Evolutionary conservation across 2,888 invertebrate genomes (phyloP).

Genomic region (Lycaena phlaeas): DNA sequence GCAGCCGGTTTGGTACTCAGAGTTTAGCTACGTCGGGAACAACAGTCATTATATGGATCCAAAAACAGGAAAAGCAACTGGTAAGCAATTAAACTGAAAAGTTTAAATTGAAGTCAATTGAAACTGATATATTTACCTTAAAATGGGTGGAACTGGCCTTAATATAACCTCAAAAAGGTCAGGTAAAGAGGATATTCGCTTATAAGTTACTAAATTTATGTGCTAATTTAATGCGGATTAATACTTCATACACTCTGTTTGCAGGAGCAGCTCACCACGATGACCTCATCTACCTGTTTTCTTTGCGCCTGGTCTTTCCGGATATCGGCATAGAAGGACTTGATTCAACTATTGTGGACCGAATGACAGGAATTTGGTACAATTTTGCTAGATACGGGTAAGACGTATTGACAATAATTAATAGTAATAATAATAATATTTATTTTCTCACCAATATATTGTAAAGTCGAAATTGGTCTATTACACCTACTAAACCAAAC

Average conservation of each 20-base stretch:
- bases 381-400: slow-evolving; percentile 65
- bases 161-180: too few relatives aligned
- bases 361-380: slow-evolving; percentile 53
- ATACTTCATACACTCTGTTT: not conserved
- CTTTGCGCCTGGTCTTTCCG: slow-evolving; percentile 45
- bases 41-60: slow-evolving; percentile 43
- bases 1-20: slow-evolving; percentile 37
- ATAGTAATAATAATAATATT: too few relatives aligned
- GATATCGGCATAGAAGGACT: slow-evolving; percentile 34
- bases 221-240: too few relatives aligned
- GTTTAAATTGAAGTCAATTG: too few relatives aligned
- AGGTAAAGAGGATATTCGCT: too few relatives aligned
- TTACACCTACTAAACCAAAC: too few relatives aligned
- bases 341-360: slow-evolving; percentile 53
- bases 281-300: slow-evolving; percentile 65
- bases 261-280: slow-evolving; percentile 57
- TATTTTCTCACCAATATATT: too few relatives aligned
- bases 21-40: slow-evolving; percentile 41
- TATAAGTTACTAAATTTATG: too few relatives aligned
- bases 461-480: too few relatives aligned
- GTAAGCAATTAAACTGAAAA: slow-evolving; percentile 21
- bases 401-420: slow-evolving; percentile 13
- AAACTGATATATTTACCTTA: too few relatives aligned
- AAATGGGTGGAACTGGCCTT: too few relatives aligned
- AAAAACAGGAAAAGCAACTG: slow-evolving; percentile 31